phyloP scores from a whole-genome alignment of 2,888 invertebrate species.

The Lumbricus terrestris region DNA sequence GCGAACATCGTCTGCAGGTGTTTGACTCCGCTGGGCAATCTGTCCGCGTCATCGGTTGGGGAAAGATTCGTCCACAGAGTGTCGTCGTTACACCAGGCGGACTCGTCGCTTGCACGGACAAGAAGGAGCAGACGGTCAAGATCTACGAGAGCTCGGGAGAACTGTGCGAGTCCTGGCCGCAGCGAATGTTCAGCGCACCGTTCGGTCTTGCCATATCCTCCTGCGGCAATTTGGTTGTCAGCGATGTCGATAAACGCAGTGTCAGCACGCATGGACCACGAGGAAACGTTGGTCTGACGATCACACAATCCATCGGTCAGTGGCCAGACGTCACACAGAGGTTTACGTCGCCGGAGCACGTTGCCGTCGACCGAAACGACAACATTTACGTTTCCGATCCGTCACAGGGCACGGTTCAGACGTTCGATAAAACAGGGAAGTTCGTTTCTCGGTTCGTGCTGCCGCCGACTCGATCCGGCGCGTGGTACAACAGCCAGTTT shows the following conservation, averaged over 20 bases:
- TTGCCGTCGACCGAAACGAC: conserved; percentile 35
- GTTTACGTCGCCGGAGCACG: conserved; percentile 36
- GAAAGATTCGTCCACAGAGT: conserved; percentile 37
- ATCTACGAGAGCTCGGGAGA: conserved; percentile 32
- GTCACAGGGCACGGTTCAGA: conserved; percentile 33
- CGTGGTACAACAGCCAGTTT: conserved; percentile 9
- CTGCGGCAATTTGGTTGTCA: conserved; percentile 35
- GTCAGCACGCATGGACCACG: conserved; percentile 34
- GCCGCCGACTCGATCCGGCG: conserved; percentile 21
- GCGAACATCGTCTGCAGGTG: conserved; percentile 37
- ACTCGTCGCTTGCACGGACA: conserved; percentile 37
- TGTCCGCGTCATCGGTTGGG: conserved; percentile 39
- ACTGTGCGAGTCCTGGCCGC: conserved; percentile 26
- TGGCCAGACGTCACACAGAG: conserved; percentile 37
- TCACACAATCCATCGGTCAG: conserved; percentile 29
- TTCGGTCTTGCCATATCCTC: conserved; percentile 33
- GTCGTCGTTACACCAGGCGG: conserved; percentile 31
- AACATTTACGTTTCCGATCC: conserved; percentile 38
- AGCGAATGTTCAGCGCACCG: conserved; percentile 34
- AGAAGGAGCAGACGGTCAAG: conserved; percentile 37
- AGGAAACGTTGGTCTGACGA: conserved; percentile 29
- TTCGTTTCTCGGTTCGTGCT: conserved; percentile 30
- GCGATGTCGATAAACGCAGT: conserved; percentile 33
- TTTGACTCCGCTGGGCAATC: conserved; percentile 36
- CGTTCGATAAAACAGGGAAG: conserved; percentile 35